Evolutionary conservation across 2,888 invertebrate species (phyloP), one percentile per base, ranked within the genome.

Genomic region (Hydriomena furcata): DNA sequence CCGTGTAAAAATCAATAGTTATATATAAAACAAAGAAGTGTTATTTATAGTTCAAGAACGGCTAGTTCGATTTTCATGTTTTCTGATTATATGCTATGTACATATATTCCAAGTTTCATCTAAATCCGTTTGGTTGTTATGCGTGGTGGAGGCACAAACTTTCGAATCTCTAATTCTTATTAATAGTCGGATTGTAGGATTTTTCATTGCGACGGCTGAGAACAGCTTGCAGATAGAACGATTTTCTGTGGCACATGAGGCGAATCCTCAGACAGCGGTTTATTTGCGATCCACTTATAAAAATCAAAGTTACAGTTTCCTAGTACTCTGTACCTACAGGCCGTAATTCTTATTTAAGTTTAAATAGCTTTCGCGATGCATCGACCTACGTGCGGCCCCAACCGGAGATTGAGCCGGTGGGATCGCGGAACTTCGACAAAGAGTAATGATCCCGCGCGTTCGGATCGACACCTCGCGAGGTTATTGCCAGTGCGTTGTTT

Each of bases 371-470:
- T 68, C 48, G 43, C 63, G 66, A 69, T 69, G 73, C 71, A 70
- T 63, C 63, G 64, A 68, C 66, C 63, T 64, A 68, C 65, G 68
- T 65, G 65, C 56, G 58, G 43, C 58, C 53, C 60, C 58, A 58
- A 63, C 72, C 73, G 78, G 78, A 76, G 76, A 80, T 79, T 75
- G 78, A 70, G 67, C 66, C 61, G 64, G 53, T 59, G 61, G 63
- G 65, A 60, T 64, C 65, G 65, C 63, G 65, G 70, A 68, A 75
- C 76, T 81, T 76, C 72, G 80, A 80, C 79, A 74, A 74, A 74
- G 81, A 82, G 68, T 79, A 79, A 82, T 80, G 77, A 76, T 71
- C 61, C 63, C 48, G 20, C 44, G 49, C 38, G 11, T 57, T 61
- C 49, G 62, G 65, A 55, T 65, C 58, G 61, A 65, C 67, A 69